A percentile compares a stretch with the other conserved stretches of the same genome.
These are phyloP conservation scores for Lasioglossum villosulum DNA, from an alignment of 2,888 invertebrate genomes.

Conservation along the genomic window DNA sequence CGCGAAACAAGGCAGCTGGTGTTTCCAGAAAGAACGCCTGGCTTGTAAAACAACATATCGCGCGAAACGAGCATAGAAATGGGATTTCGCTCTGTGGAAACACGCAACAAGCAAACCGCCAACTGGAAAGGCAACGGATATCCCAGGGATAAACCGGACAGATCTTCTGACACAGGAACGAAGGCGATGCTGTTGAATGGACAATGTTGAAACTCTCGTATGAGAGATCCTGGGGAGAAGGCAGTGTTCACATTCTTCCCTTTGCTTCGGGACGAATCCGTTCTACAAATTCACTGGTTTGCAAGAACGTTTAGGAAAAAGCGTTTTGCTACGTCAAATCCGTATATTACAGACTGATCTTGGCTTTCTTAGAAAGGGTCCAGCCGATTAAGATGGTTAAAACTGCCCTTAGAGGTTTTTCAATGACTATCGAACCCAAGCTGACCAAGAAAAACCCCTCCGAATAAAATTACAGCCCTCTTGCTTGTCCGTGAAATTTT, in stretches of 20 bases:
- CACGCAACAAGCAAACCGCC: neutral
- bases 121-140: neutral
- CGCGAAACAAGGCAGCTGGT: neutral
- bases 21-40: neutral
- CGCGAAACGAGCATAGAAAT: neutral
- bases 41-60: neutral
- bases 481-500: too few relatives aligned
- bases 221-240: neutral
- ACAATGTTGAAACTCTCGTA: neutral
- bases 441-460: too few relatives aligned
- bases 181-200: neutral
- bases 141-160: neutral
- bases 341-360: neutral
- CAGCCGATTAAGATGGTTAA: too few relatives aligned
- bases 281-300: neutral
- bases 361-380: neutral
- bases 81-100: neutral
- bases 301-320: neutral
- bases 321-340: neutral
- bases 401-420: too few relatives aligned
- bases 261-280: neutral
- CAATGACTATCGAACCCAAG: too few relatives aligned
- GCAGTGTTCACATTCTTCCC: neutral
- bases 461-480: too few relatives aligned
- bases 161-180: neutral